Conservation (phyloP, 2,113 vertebrate species). For the Eulemur rufifrons region DNA sequence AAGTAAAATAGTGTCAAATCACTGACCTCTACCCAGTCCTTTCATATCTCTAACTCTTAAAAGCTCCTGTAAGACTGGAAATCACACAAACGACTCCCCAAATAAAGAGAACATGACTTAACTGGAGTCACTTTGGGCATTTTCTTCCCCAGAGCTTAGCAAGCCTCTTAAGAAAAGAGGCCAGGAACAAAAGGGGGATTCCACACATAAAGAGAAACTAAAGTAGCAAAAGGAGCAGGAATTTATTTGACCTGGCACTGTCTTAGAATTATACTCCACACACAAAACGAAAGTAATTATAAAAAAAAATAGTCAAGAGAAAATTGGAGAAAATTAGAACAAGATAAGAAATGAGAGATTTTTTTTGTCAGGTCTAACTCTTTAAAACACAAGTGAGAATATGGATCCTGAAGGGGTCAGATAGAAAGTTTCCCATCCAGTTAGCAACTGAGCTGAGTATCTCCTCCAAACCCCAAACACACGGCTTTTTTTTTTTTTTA, state of each 20-base stretch:
- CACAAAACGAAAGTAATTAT: not conserved
- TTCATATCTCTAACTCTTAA: not conserved
- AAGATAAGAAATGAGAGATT: not conserved
- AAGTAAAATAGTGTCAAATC: not conserved
- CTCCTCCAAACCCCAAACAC: not conserved
- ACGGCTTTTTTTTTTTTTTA: not conserved
- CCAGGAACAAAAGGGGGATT: slow-evolving; percentile 7
- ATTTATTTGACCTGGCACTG: not conserved
- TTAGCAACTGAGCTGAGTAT: no score
- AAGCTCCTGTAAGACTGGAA: not conserved
- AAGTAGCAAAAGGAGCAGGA: not conserved
- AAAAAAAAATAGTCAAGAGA: not conserved
- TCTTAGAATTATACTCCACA: not conserved
- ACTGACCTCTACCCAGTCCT: not conserved
- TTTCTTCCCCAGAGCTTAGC: slow-evolving; percentile 17
- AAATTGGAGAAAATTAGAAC: not conserved
- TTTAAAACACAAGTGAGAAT: not conserved
- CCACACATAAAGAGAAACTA: not conserved
- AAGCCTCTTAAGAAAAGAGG: slow-evolving; percentile 15
- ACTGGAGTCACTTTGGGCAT: not conserved
- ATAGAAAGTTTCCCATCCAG: not conserved
- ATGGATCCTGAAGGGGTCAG: not conserved
- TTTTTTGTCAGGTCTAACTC: not conserved
- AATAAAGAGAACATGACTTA: not conserved
- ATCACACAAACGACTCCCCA: not conserved